These are phyloP conservation scores for Zosterops hypoxanthus DNA, from an alignment of 2,113 vertebrate genomes.

Conservation along the genomic window DNA sequence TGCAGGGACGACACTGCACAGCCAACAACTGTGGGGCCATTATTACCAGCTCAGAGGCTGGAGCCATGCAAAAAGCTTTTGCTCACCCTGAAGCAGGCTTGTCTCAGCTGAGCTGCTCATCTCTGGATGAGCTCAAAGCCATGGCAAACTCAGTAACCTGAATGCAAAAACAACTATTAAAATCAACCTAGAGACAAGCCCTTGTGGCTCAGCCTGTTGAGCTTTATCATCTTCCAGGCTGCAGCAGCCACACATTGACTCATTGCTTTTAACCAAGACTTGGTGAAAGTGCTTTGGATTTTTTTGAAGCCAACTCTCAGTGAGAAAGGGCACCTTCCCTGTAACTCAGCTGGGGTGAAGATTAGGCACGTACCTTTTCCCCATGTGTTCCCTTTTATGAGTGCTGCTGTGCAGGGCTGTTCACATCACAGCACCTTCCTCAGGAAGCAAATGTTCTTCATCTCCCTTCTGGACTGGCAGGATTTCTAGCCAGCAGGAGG, in stretches of 20 bases:
- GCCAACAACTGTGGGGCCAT: not conserved
- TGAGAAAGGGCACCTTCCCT: not conserved
- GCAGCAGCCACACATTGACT: not conserved
- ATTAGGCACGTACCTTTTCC: rapidly evolving
- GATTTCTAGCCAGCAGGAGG: not conserved
- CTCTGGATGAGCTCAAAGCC: not conserved
- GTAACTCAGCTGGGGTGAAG: not conserved
- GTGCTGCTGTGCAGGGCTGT: not conserved
- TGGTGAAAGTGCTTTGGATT: not conserved
- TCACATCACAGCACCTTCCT: not conserved
- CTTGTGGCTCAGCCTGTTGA: not conserved
- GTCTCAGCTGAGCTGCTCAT: not conserved
- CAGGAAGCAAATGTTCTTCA: not conserved
- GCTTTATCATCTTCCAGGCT: not conserved
- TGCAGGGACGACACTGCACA: not conserved
- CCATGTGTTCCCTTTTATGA: not conserved
- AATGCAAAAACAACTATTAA: not conserved
- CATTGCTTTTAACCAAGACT: not conserved
- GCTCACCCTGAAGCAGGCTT: not conserved
- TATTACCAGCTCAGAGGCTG: not conserved
- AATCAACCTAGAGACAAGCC: not conserved
- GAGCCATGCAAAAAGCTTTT: rapidly evolving
- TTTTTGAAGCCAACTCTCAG: not conserved
- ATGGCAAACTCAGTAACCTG: not conserved
- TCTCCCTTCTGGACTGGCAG: not conserved